A percentile compares a stretch with the other conserved stretches of the same genome.
Evolutionary conservation across 2,888 invertebrate species (phyloP).

Genomic region (Eristalis arbustorum): DNA sequence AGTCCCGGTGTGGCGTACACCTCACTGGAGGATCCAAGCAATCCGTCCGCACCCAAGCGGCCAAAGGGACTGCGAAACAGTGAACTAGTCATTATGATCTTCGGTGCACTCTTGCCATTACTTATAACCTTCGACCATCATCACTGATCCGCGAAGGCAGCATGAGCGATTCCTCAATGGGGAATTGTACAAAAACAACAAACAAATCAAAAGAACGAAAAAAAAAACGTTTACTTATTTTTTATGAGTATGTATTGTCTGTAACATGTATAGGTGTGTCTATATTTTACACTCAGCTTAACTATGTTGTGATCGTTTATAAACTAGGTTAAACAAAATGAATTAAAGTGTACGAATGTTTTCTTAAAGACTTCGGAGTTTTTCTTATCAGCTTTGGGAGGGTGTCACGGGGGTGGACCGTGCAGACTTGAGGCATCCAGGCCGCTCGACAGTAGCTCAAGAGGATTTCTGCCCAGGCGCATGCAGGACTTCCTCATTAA

Average conservation of each 20-base stretch:
- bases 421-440: too few relatives aligned
- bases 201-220: too few relatives aligned
- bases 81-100: slow-evolving; percentile 91
- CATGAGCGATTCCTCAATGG: not conserved
- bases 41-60: slow-evolving; percentile 36
- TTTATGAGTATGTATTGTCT: slow-evolving; percentile 27
- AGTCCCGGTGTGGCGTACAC: slow-evolving; percentile 46
- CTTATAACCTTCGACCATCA: slow-evolving; percentile 95
- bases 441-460: too few relatives aligned
- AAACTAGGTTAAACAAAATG: slow-evolving; percentile 14
- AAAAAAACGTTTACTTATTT: slow-evolving; percentile 28
- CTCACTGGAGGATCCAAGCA: slow-evolving; percentile 74
- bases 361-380: not conserved
- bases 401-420: too few relatives aligned
- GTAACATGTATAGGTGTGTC: slow-evolving; percentile 20
- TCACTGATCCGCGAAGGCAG: slow-evolving; percentile 82
- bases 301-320: slow-evolving; percentile 56
- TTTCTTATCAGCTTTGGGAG: too few relatives aligned
- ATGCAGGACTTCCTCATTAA: too few relatives aligned
- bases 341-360: slow-evolving; percentile 19
- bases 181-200: slow-evolving; percentile 27
- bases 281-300: slow-evolving; percentile 34
- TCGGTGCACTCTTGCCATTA: slow-evolving; percentile 93
- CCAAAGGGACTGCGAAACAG: slow-evolving; percentile 85
- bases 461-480: too few relatives aligned